Evolutionary conservation across 2,113 vertebrate species (phyloP).

Genomic region (Rhinopomastus cyanomelas): DNA sequence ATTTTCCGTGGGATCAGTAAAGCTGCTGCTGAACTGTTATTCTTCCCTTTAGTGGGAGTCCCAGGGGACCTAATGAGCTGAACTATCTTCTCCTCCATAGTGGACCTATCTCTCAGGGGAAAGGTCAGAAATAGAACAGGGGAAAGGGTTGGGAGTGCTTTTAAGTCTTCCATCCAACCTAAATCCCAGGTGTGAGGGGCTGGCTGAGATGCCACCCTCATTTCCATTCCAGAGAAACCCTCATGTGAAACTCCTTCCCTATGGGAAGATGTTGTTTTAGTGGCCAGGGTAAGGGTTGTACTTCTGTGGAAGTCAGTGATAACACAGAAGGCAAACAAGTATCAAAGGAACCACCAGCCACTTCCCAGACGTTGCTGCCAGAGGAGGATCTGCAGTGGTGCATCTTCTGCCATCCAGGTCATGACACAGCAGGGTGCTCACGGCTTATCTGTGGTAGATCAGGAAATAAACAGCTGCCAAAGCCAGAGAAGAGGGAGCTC

Average conservation of each 20-base stretch:
- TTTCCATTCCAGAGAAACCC: not conserved
- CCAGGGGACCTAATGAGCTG: not conserved
- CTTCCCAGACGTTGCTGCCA: not conserved
- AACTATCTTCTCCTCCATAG: not conserved
- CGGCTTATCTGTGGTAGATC: not conserved
- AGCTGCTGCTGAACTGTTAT: slow-evolving; percentile 30
- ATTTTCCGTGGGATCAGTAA: slow-evolving; percentile 17
- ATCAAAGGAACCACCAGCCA: not conserved
- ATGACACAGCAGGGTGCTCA: not conserved
- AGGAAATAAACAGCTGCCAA: not conserved
- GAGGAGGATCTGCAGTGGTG: not conserved
- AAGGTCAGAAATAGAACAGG: slow-evolving; percentile 7
- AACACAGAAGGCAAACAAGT: not conserved
- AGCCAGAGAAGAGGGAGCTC: not conserved
- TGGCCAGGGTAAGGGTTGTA: not conserved
- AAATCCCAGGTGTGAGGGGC: rapidly evolving
- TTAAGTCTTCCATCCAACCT: not conserved
- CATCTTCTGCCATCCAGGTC: not conserved
- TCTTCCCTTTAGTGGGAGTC: not conserved
- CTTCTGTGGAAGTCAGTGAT: not conserved
- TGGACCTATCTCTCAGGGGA: not conserved
- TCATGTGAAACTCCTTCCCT: not conserved
- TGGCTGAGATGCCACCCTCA: not conserved
- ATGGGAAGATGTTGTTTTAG: not conserved
- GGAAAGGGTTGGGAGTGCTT: not conserved